Conservation (phyloP, 2,888 invertebrate species). For the Halocaridina rubra region DNA sequence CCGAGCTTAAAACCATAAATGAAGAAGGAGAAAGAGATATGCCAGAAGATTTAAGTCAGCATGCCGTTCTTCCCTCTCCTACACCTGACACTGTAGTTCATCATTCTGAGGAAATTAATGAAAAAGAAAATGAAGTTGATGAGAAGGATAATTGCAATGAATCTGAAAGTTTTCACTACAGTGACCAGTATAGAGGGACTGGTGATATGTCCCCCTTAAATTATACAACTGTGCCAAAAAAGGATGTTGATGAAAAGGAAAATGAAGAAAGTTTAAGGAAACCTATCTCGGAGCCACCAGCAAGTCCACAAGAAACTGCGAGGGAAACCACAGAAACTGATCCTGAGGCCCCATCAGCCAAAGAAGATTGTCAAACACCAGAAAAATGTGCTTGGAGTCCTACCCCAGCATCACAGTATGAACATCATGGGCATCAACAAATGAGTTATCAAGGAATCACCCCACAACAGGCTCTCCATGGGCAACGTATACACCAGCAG, state of each 20-base stretch:
- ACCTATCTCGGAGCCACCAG: not conserved
- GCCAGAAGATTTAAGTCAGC: slow-evolving; percentile 41
- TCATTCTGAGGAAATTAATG: not conserved
- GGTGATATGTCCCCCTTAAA: not conserved
- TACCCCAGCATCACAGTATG: slow-evolving; percentile 2
- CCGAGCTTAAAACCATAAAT: not conserved
- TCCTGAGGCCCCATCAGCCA: not conserved
- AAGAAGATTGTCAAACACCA: not conserved
- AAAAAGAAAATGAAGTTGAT: not conserved
- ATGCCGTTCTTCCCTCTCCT: slow-evolving; percentile 1
- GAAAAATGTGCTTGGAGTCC: slow-evolving; percentile 29
- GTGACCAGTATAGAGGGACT: not conserved
- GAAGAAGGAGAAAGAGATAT: slow-evolving; percentile 17
- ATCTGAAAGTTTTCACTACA: not conserved
- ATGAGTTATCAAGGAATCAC: not conserved
- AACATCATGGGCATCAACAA: slow-evolving; percentile 12
- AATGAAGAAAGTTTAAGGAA: not conserved
- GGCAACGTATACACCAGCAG: slow-evolving; percentile 10
- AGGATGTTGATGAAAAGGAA: not conserved
- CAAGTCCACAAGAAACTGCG: not conserved
- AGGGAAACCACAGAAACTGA: not conserved
- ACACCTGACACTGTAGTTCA: not conserved
- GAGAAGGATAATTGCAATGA: not conserved
- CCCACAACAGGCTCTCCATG: not conserved
- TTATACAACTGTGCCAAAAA: not conserved